A percentile compares a stretch with the other conserved stretches of the same genome.
phyloP scores from a whole-genome alignment of 2,888 invertebrate species.

The Toxonevra muliebris region DNA sequence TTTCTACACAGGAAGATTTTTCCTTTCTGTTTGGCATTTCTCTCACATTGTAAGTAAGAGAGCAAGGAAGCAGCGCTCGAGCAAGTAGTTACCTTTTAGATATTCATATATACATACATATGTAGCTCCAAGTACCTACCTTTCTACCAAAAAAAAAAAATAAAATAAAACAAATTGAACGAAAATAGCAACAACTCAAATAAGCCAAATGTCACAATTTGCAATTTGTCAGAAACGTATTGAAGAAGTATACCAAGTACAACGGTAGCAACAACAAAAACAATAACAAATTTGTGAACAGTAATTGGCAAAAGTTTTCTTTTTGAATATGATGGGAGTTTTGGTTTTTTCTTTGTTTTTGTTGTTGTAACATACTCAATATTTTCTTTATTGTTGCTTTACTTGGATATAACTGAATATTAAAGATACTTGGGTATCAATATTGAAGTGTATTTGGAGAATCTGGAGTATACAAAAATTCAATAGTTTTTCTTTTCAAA shows the following conservation, averaged over 20 bases:
- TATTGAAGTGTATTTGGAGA: too few species aligned
- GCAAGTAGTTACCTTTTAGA: not conserved
- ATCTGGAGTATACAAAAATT: too few species aligned
- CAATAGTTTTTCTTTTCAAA: too few species aligned
- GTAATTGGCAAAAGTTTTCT: slow-evolving; percentile 13
- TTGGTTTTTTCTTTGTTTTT: not conserved
- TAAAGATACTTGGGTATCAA: too few species aligned
- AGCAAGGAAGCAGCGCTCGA: too few species aligned
- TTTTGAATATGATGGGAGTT: not conserved
- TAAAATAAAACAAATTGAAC: not conserved
- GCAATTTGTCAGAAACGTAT: slow-evolving; percentile 19
- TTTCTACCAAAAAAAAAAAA: not conserved
- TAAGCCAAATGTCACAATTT: slow-evolving; percentile 25
- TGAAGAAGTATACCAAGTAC: not conserved
- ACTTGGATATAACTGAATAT: too few species aligned
- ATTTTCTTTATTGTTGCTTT: too few species aligned
- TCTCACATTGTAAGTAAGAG: not conserved
- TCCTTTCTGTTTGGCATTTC: not conserved
- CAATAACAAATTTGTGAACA: not conserved
- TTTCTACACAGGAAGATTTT: not conserved
- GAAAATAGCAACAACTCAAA: slow-evolving; percentile 16
- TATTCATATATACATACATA: not conserved
- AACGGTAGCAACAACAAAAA: not conserved
- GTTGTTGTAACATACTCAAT: too few species aligned
- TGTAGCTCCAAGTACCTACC: not conserved